Base-by-base conservation (phyloP, 1,140 invertebrate species). In the Drosophila jambulina region DNA sequence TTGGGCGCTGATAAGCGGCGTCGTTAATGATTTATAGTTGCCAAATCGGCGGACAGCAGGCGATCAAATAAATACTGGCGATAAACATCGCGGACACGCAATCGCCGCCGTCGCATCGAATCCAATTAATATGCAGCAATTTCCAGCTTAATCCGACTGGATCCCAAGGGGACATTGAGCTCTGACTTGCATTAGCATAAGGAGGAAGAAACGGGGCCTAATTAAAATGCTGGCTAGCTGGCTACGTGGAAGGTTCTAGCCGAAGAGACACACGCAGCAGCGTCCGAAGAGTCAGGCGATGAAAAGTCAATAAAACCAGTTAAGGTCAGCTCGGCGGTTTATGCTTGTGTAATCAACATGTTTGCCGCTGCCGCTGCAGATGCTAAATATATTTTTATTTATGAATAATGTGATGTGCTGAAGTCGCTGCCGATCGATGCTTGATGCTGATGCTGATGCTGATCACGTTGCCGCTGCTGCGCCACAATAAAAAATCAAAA, bases 261-360 rank as follows among this genome's bases (percentile, higher is more conserved):
- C 54, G 2, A 72, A 74, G 69, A 72, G 54, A 72, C 53, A 51
- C 67, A 72, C 69, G 15, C 45, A 23, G 68, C 67, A 59, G 43
- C 34, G 36, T 12, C 25, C 32, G 19, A 77, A 46, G 42, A 63
- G 75, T 6, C 46, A 46, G 78, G 67, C 59, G 53, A 54, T 68
- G 72, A 80, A 87, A 90, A 90, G 82, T 90, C 86, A 90, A 90
- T 91, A 90, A 91, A 90, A 91, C 78, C 84, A 81, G 85, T 90
- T 91, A 90, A 90, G 86, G 86, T 90, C 85, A 90, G 71, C 19
- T 51, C 38, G 19, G 3, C 32, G 51, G 49, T 62, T 62, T 54
- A 48, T 54, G 75, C 85, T 90, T 90, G 85, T 88, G 85, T 88
- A 88, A 88, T 88, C 85, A 88, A 82, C 83, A 86, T 87, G 83